Base-by-base conservation (phyloP, 2,113 vertebrate species). In the Tachycineta bicolor region DNA sequence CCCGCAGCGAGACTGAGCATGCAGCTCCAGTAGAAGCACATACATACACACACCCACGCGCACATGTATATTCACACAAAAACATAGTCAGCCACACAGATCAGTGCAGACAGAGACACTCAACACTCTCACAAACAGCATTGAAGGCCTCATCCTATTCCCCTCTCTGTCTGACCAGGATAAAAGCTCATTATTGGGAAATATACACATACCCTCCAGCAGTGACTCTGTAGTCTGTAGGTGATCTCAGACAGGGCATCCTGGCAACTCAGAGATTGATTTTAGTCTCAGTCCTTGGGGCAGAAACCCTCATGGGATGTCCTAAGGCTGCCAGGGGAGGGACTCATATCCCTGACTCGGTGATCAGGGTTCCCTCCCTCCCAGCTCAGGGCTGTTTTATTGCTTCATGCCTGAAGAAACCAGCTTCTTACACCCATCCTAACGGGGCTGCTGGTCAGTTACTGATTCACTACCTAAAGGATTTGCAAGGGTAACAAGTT, bases 391-490 rank as follows among this genome's bases (percentile, higher is more conserved):
- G 12, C 8, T 65, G 10, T 6, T 67, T 18, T 70, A 25, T 8
- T 56, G 7, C 23, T 55, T 67, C 15, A 28, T 39, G 43, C 8
- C 37, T 55, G 71, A 19, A 39, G 25, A 89, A 82, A 63, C 2
- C 50, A 89, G 3, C 14, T 76, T 46, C 26, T 65, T 58, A 33
- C 6, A 47, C 6, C 9, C 15, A 31, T 23, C 20, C 6, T 26
- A 67, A 37, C 4, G 13, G 4, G 10, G 8, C 44, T 69, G 37
- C 43, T 91, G 67, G 24, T 89, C 11, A 83, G 47, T 64, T 70
- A 41, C 64, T 75, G 56, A 90, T 94, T 94, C 67, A 44, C 41
- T 88, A 53, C 92, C 74, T 76, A 37, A 67, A 76, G 60, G 14
- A 19, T 63, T 31, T 68, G 3, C 16, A 79, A 44, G 22, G 59